A percentile compares a stretch with the other conserved stretches of the same genome.
These are phyloP conservation scores for Drosophila monieri DNA, from an alignment of 2,888 invertebrate species.

Conservation along the genomic window DNA sequence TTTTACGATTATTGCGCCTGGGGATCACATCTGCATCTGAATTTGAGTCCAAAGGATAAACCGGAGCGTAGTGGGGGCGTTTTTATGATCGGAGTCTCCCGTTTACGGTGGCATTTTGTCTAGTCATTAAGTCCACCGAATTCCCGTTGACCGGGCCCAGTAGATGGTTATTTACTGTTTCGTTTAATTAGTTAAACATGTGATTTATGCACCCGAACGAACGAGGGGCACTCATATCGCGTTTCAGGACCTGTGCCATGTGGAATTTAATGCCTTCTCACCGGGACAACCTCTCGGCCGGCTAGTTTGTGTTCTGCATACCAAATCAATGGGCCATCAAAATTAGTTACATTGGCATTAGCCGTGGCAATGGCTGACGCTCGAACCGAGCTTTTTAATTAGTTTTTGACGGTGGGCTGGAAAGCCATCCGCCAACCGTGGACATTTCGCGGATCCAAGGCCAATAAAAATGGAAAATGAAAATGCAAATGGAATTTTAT, in stretches of 20 bases:
- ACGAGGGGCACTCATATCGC: constrained; percentile 4
- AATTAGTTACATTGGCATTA: constrained; percentile 43
- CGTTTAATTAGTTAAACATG: constrained; percentile 66
- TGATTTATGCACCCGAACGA: constrained; percentile 51
- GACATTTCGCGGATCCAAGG: constrained; percentile 12
- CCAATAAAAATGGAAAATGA: constrained; percentile 26
- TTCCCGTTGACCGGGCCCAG: constrained; percentile 31
- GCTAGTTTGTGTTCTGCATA: constrained; percentile 38
- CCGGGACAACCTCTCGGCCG: not conserved
- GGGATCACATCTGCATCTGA: constrained; percentile 20
- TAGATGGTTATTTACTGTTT: constrained; percentile 52
- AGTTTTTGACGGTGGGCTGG: constrained; percentile 31
- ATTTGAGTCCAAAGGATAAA: constrained; percentile 3
- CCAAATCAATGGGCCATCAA: constrained; percentile 54
- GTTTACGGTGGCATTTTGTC: constrained; percentile 58
- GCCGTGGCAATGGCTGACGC: constrained; percentile 42
- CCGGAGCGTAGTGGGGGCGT: constrained; percentile 28
- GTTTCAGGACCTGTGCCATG: constrained; percentile 11
- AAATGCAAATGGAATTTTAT: constrained; percentile 31
- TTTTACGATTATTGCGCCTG: constrained; percentile 61
- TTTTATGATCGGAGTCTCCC: constrained; percentile 47
- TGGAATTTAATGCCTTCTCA: constrained; percentile 17
- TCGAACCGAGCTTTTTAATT: constrained; percentile 49
- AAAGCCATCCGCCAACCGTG: constrained; percentile 7
- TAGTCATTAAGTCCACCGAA: constrained; percentile 32